Evolutionary conservation across 2,113 vertebrate genomes (phyloP), one percentile per base, ranked within the genome.

Genomic region (Coturnix japonica): DNA sequence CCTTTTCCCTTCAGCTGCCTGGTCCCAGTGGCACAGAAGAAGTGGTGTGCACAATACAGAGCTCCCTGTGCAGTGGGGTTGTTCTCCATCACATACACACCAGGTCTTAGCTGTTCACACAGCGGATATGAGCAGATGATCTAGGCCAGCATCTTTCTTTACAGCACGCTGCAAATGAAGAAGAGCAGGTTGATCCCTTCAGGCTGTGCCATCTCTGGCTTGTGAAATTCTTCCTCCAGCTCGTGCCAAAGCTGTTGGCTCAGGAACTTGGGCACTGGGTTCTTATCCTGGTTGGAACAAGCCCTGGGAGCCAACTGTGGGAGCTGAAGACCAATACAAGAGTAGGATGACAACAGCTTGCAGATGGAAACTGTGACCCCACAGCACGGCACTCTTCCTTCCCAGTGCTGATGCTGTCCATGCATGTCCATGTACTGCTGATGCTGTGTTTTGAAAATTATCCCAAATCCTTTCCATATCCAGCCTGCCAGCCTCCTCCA

Each of bases 311-410:
- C 1, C 3, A 81, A 57, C 2, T 0, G 7, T 2, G 11, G 13
- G 21, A 81, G 26, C 30, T 49, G 46, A 44, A 33, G 39, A 6
- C 6, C 18, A 12, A 13, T 43, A 71, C 17, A 44, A 33, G 46
- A 66, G 26, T 0, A 33, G 33, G 4, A 2, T 49, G 76, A 72
- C 0, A 2, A 74, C 0, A 37, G 25, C 54, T n/a, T 69, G n/a
- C 54, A 30, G 6, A 89, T 31, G 22, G 61, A 46, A 85, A 73
- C 31, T 7, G 28, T 4, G 30, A 57, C 15, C n/a, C 18, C 21
- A 46, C 25, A 47, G 30, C 47, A 37, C 30, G 21, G 30, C 13
- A 46, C 43, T 15, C 22, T 28, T 44, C 37, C 1, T 0, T 16
- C n/a, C 43, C 25, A 43, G 9, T 61, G 7, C 2, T 28, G 21